These are phyloP conservation scores for Echinarachnius parma DNA, from an alignment of 53 echinoderm and acorn worm genomes.

Conservation along the genomic window DNA sequence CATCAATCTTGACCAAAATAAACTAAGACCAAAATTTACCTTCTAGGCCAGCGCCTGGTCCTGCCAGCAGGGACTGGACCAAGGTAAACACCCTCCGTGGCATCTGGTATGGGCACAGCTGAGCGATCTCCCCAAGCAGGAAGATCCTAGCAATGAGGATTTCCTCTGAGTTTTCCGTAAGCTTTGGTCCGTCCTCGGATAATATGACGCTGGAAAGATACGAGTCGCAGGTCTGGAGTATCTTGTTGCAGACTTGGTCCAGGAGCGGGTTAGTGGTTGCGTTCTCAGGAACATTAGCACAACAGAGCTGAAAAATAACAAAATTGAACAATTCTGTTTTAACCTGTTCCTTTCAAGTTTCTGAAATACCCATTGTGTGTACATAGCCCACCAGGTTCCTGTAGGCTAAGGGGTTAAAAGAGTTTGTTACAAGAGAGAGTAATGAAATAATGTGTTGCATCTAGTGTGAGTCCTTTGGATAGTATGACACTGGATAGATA, in stretches of 20 bases:
- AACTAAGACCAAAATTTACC: too few relatives aligned
- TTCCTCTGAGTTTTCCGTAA: constrained; percentile 33
- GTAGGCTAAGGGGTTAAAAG: too few relatives aligned
- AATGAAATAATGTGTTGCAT: too few relatives aligned
- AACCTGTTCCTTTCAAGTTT: too few relatives aligned
- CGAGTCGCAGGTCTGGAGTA: constrained; percentile 59
- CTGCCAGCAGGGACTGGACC: constrained; percentile 89
- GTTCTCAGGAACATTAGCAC: constrained; percentile 29
- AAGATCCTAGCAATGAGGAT: constrained; percentile 66
- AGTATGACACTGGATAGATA: constrained; percentile 72
- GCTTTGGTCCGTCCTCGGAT: constrained; percentile 50
- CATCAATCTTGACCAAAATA: too few relatives aligned
- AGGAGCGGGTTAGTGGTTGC: constrained; percentile 39
- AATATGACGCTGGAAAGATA: constrained; percentile 72
- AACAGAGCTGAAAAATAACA: constrained; percentile 50
- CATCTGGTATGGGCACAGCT: constrained; percentile 70
- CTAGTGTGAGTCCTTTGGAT: too few relatives aligned
- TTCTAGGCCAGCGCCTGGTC: constrained; percentile 52
- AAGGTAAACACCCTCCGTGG: constrained; percentile 59
- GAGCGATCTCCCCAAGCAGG: constrained; percentile 74
- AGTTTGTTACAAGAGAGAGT: too few relatives aligned
- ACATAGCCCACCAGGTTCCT: too few relatives aligned
- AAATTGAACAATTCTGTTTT: neutral
- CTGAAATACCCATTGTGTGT: too few relatives aligned
- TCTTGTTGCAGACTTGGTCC: constrained; percentile 40